Evolutionary conservation across 2,113 vertebrate genomes (phyloP).

Genomic region (Melanostigma gelatinosum): DNA sequence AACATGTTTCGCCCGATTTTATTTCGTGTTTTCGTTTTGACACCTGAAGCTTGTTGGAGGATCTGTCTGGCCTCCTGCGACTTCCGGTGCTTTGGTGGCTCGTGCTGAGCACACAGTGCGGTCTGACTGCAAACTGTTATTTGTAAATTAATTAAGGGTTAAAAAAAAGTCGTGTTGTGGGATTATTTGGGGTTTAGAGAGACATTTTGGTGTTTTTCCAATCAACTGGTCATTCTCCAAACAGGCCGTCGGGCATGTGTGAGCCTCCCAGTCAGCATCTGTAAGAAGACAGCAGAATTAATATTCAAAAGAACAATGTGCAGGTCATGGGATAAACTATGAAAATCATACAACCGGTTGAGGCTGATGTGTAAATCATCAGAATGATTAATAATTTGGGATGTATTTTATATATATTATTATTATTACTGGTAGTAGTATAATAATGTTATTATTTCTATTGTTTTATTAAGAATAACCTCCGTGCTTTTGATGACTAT

Average conservation of each 20-base stretch:
- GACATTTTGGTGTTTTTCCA: conserved; percentile 39
- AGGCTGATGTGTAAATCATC: conserved; percentile 12
- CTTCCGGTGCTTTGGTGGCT: background rate
- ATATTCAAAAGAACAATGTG: conserved; percentile 7
- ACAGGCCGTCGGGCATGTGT: conserved; percentile 52
- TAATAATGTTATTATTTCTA: background rate
- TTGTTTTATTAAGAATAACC: background rate
- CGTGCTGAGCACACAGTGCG: conserved; percentile 9
- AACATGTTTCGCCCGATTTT: background rate
- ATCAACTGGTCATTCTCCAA: conserved; percentile 61
- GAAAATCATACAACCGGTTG: background rate
- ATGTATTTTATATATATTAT: background rate
- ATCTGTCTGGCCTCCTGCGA: conserved; percentile 24
- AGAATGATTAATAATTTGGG: background rate
- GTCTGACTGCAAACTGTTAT: conserved; percentile 1
- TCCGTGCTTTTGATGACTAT: background rate
- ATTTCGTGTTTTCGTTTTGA: background rate
- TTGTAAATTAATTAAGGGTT: conserved; percentile 47
- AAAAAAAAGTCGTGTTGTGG: conserved; percentile 28
- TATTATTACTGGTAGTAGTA: background rate
- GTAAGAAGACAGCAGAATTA: conserved; percentile 17
- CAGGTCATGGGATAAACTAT: conserved; percentile 15
- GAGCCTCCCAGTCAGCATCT: conserved; percentile 40
- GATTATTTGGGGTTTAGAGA: conserved; percentile 53
- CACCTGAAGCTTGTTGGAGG: background rate